Percentiles rank a stretch among this genome's conserved stretches.
phyloP scores from a whole-genome alignment of 2,888 invertebrate genomes.

The Podotricha telesiphe region DNA sequence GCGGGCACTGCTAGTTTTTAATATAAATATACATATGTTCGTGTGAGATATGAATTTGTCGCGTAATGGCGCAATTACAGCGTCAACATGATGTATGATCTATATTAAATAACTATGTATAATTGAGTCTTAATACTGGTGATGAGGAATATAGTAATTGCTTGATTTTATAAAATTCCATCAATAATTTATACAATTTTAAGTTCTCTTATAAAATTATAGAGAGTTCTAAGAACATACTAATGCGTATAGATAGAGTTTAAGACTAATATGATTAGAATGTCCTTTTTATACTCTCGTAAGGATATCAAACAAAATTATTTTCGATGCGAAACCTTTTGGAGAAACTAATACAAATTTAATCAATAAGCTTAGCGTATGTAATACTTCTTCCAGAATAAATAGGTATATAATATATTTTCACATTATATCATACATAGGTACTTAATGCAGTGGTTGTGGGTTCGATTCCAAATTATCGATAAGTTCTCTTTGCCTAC shows the following conservation, averaged over 20 bases:
- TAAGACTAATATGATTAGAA: neutral
- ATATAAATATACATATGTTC: no score
- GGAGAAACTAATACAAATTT: neutral
- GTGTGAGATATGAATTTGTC: no score
- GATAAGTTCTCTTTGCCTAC: no score
- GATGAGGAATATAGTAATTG: neutral
- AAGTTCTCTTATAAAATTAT: neutral
- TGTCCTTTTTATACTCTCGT: slow-evolving; percentile 4
- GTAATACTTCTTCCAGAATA: slow-evolving; percentile 3
- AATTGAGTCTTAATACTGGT: no score
- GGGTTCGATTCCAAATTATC: no score
- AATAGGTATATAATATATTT: neutral
- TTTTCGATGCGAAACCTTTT: slow-evolving; percentile 11
- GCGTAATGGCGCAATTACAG: no score
- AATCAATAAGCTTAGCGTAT: slow-evolving; percentile 3
- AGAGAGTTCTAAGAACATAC: neutral
- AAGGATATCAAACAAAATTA: slow-evolving; percentile 5
- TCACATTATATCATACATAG: no score
- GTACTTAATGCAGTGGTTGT: no score
- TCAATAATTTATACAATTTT: neutral
- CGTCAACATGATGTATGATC: no score
- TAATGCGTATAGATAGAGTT: neutral
- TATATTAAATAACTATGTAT: no score
- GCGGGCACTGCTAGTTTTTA: no score
- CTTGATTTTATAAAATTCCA: no score